Base-by-base conservation (phyloP, 2,113 vertebrate genomes). In the Bubo scandiacus region DNA sequence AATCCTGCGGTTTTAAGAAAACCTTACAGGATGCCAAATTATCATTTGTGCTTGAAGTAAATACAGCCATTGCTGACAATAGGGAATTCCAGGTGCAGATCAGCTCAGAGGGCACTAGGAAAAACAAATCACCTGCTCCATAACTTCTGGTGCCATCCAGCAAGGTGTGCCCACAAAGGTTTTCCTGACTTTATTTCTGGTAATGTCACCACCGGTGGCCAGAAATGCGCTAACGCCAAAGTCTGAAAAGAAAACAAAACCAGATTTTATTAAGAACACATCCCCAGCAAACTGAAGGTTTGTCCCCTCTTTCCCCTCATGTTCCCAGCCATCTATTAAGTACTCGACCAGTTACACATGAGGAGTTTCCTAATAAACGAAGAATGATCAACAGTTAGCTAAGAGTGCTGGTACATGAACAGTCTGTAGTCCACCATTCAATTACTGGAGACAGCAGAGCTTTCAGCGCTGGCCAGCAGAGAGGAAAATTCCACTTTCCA, bases 121-220 rank as follows among this genome's bases (percentile, higher is more conserved):
- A 72, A 77, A 91, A 86, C 51, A 78, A 30, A 74, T 85, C 97
- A 99, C 99, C 99, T 99, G 99, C 79, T 99, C 99, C 99, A 99
- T 99, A 77, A 99, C 99, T 96, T 99, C 99, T 25, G 99, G 99
- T 23, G 99, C 99, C 99, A 99, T 99, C 99, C 99, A 99, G 94
- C 99, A 99, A 38, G 99, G 99, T 7, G 99, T 99, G 93, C 99
- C 99, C 90, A 99, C 99, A 97, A 99, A 99, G 1, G 99, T 99
- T 98, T 99, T 99, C 82, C 99, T 98, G 94, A 99, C 99, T 99
- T 99, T 99, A 98, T 99, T 99, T 79, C 99, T 98, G 57, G 99
- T 99, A 84, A 99, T 99, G 97, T 99, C 99, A 75, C 99, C 99
- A 71, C 99, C 99, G 27, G 99, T 99, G 86, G 99, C 99, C 97